Conservation (phyloP, 2,888 invertebrate species). For the Plutella xylostella region DNA sequence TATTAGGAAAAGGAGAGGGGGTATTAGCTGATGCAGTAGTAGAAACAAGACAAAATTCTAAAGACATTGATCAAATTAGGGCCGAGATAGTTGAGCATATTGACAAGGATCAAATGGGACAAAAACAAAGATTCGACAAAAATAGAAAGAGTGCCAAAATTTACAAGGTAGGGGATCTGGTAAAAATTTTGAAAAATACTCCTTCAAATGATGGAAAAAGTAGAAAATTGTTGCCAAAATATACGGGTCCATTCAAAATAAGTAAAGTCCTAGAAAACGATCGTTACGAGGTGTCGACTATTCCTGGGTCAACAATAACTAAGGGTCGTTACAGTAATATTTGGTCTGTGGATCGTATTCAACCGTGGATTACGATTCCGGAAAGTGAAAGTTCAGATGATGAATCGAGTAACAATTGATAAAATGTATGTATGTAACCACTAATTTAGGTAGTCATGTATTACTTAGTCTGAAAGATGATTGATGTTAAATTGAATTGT, state of each 20-base stretch:
- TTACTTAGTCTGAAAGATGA: too few species aligned
- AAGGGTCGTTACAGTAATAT: background rate
- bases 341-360: background rate
- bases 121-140: slow-evolving; percentile 7
- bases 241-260: slow-evolving; percentile 15
- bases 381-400: background rate
- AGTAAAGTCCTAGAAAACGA: slow-evolving; percentile 13
- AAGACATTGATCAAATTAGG: background rate
- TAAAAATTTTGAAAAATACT: slow-evolving; percentile 1
- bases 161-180: slow-evolving; percentile 10
- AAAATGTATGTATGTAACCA: too few species aligned
- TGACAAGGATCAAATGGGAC: background rate
- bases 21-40: background rate
- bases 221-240: slow-evolving; percentile 11
- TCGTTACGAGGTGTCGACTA: slow-evolving; percentile 14
- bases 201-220: slow-evolving; percentile 8
- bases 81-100: background rate
- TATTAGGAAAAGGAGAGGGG: background rate
- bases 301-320: slow-evolving; percentile 8
- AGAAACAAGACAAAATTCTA: background rate
- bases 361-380: background rate
- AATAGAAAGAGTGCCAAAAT: background rate
- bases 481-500: too few species aligned
- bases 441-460: too few species aligned
- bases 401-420: background rate